Percentiles rank a stretch among this genome's conserved stretches.
phyloP scores from a whole-genome alignment of 2,888 invertebrate species.

The Drosophila monieri region DNA sequence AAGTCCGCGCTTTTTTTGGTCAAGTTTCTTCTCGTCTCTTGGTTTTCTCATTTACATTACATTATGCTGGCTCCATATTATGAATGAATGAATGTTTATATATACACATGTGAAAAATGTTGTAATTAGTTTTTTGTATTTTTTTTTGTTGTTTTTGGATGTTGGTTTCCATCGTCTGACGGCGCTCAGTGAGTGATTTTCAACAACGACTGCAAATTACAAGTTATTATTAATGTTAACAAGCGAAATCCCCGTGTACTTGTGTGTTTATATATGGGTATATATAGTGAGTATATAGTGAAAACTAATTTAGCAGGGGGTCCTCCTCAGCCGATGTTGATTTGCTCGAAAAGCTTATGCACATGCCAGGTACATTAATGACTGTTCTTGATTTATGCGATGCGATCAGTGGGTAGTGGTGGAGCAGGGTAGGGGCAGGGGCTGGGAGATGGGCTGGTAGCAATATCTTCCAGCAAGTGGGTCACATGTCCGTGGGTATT shows the following conservation, averaged over 20 bases:
- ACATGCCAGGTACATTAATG: constrained; percentile 57
- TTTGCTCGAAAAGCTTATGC: constrained; percentile 30
- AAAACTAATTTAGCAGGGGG: constrained; percentile 76
- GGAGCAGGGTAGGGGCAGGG: background rate
- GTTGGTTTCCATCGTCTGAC: constrained; percentile 34
- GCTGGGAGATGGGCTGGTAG: background rate
- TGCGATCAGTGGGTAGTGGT: constrained; percentile 32
- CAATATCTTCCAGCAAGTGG: constrained; percentile 54
- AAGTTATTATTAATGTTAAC: constrained; percentile 81
- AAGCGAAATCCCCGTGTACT: constrained; percentile 76
- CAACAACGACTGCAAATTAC: constrained; percentile 80
- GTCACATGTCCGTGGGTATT: constrained; percentile 73
- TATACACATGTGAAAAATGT: constrained; percentile 74
- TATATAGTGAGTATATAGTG: constrained; percentile 31
- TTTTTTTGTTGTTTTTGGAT: constrained; percentile 20
- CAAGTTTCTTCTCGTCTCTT: constrained; percentile 47
- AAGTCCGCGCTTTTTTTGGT: constrained; percentile 59
- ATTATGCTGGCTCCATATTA: constrained; percentile 74
- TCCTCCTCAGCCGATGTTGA: constrained; percentile 43
- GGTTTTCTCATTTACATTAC: constrained; percentile 68
- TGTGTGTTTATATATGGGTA: constrained; percentile 34
- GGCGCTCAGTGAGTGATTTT: constrained; percentile 65
- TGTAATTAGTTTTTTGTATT: constrained; percentile 74
- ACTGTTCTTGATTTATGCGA: constrained; percentile 72
- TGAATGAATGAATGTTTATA: constrained; percentile 80